phyloP scores from a whole-genome alignment of 2,113 vertebrate species.

The Gasterosteus nipponicus region DNA sequence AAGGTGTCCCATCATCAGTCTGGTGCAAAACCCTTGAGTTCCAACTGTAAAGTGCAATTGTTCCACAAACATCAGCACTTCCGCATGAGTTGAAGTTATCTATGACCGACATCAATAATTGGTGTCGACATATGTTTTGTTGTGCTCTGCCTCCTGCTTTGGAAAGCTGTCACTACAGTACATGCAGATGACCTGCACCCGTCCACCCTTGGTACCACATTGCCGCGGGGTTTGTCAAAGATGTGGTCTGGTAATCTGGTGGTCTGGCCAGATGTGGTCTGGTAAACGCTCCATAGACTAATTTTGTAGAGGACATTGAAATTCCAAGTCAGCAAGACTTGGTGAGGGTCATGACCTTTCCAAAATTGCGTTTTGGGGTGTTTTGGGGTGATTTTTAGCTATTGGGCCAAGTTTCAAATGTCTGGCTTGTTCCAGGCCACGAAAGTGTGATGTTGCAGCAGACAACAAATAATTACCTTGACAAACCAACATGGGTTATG shows the following conservation, averaged over 20 bases:
- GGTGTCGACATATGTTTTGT: no score
- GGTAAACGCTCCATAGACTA: neutral
- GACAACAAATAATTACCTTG: no score
- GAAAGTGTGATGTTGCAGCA: neutral
- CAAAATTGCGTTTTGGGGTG: neutral
- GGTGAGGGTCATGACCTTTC: neutral
- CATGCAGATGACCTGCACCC: no score
- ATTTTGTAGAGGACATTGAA: neutral
- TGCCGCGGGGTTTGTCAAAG: no score
- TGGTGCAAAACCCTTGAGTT: neutral
- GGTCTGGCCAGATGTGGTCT: no score
- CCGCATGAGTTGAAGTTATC: no score
- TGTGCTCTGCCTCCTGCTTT: no score
- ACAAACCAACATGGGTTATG: neutral
- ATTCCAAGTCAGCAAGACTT: neutral
- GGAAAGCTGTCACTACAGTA: no score
- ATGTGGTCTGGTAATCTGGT: neutral
- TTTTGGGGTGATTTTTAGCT: neutral
- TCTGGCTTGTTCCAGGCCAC: neutral
- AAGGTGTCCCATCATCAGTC: constrained; percentile 1
- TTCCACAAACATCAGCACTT: neutral
- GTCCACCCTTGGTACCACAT: no score
- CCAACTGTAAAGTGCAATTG: constrained; percentile 8
- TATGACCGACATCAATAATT: no score
- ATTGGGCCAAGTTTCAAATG: neutral